Evolutionary conservation across 1,140 invertebrate species (phyloP).

Genomic region (Lineus longissimus): DNA sequence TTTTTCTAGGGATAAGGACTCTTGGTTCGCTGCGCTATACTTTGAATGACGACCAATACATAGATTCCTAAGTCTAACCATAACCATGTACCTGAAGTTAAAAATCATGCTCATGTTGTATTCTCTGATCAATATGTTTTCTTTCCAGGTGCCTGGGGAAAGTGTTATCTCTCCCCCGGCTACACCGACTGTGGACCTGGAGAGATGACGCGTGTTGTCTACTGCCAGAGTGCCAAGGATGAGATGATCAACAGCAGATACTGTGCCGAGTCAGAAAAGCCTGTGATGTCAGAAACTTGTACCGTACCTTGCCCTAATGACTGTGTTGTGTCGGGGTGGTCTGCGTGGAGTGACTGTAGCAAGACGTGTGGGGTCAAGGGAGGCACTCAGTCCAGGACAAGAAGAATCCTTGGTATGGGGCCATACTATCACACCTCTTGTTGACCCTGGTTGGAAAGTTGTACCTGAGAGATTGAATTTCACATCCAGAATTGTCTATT

Average conservation of each 20-base stretch:
- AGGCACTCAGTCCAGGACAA: neutral
- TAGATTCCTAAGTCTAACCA: too few relatives aligned
- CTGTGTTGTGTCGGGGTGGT: neutral
- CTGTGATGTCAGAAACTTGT: neutral
- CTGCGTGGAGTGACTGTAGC: neutral
- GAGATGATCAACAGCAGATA: neutral
- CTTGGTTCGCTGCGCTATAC: too few relatives aligned
- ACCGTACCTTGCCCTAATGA: neutral
- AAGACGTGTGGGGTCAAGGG: neutral
- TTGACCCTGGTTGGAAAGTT: too few relatives aligned
- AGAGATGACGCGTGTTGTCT: neutral
- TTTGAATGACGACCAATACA: too few relatives aligned
- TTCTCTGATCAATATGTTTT: too few relatives aligned
- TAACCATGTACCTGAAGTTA: too few relatives aligned
- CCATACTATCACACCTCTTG: too few relatives aligned
- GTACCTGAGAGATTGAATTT: too few relatives aligned
- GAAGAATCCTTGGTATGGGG: neutral
- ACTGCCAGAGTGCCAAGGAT: neutral
- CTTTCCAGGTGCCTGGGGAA: neutral
- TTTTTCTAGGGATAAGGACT: too few relatives aligned
- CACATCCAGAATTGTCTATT: too few relatives aligned
- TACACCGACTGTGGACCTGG: neutral
- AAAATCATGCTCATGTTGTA: too few relatives aligned
- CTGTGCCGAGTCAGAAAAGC: neutral
- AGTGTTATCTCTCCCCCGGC: neutral